These are phyloP conservation scores for Falco cherrug DNA, from an alignment of 2,797 vertebrate species.

Conservation along the genomic window DNA sequence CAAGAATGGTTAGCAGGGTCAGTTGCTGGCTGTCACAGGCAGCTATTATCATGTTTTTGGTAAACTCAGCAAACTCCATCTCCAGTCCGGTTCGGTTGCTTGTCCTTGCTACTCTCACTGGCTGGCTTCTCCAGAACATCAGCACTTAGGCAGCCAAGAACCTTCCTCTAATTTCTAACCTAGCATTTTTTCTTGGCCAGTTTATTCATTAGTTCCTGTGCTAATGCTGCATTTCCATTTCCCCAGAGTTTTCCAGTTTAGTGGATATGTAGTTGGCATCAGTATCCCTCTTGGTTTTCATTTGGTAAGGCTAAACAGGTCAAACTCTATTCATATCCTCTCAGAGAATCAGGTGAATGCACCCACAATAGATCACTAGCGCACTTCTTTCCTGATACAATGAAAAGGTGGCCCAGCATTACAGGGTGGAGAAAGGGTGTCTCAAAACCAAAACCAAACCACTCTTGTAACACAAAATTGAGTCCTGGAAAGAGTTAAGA, in stretches of 20 bases:
- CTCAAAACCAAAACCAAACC: neutral
- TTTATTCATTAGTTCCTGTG: neutral
- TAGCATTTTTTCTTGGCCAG: neutral
- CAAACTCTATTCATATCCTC: neutral
- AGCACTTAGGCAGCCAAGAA: slow-evolving; percentile 7
- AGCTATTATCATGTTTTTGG: neutral
- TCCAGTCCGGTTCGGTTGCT: neutral
- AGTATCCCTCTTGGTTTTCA: neutral
- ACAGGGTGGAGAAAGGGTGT: neutral
- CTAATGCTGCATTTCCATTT: neutral
- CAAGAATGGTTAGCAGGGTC: neutral
- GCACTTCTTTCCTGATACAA: neutral
- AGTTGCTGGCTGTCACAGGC: neutral
- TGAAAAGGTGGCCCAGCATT: neutral
- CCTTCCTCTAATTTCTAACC: neutral
- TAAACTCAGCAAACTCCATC: neutral
- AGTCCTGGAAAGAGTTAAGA: neutral
- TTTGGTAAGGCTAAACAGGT: neutral
- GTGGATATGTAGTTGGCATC: neutral
- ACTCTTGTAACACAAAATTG: neutral
- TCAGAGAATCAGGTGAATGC: neutral
- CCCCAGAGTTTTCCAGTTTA: neutral
- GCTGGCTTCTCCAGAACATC: neutral
- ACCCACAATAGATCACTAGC: neutral
- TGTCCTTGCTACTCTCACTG: neutral